Conservation (phyloP, 2,113 vertebrate genomes). For the Pica pica region DNA sequence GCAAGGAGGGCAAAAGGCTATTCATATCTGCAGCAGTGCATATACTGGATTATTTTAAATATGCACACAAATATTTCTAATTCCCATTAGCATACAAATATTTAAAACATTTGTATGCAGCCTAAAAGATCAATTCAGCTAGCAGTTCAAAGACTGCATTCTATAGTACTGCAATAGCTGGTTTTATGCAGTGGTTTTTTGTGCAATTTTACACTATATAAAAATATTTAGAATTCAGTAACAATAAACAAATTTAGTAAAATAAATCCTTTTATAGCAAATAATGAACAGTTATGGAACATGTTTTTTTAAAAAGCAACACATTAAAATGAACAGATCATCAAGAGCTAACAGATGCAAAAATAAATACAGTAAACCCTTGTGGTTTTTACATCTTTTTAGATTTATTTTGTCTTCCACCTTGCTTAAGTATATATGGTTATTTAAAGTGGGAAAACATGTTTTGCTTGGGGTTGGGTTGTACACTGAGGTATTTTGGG, state of each 20-base stretch:
- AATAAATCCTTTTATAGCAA: not conserved
- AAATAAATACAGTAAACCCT: not conserved
- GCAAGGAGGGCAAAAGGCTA: not conserved
- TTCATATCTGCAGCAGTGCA: not conserved
- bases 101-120: not conserved
- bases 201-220: not conserved
- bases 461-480: not conserved
- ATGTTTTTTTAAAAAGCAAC: not conserved
- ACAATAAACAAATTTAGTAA: not conserved
- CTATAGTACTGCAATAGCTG: not conserved
- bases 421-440: not conserved
- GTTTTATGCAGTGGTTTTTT: not conserved
- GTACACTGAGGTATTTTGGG: not conserved
- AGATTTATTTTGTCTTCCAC: not conserved
- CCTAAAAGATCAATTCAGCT: not conserved
- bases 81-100: not conserved
- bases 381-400: not conserved
- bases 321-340: not conserved
- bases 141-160: not conserved
- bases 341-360: not conserved
- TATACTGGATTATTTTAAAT: not conserved
- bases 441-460: not conserved
- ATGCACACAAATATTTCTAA: not conserved
- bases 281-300: not conserved
- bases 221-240: not conserved